Evolutionary conservation across 2,113 vertebrate genomes (phyloP), one percentile per base, ranked within the genome.

Genomic region (Loxodonta africana): DNA sequence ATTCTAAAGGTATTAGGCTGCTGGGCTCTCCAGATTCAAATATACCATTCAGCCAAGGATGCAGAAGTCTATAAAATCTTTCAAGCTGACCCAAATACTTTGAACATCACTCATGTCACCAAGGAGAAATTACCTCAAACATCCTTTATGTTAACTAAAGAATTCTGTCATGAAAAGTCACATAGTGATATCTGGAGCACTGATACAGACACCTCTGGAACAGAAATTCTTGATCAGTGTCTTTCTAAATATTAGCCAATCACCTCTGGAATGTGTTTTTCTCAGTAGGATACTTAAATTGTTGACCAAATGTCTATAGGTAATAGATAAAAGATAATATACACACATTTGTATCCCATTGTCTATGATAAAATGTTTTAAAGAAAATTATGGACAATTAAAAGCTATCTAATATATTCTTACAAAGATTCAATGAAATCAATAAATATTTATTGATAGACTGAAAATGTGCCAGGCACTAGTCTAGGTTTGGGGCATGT

Each of bases 241-340:
- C 26, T 83, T 92, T 92, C 87, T n/a, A 90, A 76, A 33, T 62
- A 57, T 63, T 89, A 91, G 67, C 33, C 44, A 92, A 51, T 77
- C 0, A 25, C 11, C 6, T 44, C 37, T 51, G 7, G 23, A 77
- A 60, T 83, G 44, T 60, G 17, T 46, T 48, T 30, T 83, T 26
- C 80, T 37, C 7, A 30, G 65, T 88, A 85, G 46, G 88, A 71
- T 65, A 33, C 28, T 73, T 89, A 57, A 92, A 57, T 20, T 90
- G 21, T 46, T 96, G 33, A 26, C 5, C 60, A 91, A 88, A 83
- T 80, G 21, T 53, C 30, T 74, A 65, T 73, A 17, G 30, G 25
- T 57, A 69, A 62, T 33, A 83, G 65, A 46, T 76, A 57, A 65
- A 84, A 73, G 62, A 41, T 21, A 83, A 51, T 41, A 88, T 60